A percentile compares a stretch with the other conserved stretches of the same genome.
phyloP scores from a whole-genome alignment of 1,140 invertebrate genomes.

The Temnothorax nylanderi region DNA sequence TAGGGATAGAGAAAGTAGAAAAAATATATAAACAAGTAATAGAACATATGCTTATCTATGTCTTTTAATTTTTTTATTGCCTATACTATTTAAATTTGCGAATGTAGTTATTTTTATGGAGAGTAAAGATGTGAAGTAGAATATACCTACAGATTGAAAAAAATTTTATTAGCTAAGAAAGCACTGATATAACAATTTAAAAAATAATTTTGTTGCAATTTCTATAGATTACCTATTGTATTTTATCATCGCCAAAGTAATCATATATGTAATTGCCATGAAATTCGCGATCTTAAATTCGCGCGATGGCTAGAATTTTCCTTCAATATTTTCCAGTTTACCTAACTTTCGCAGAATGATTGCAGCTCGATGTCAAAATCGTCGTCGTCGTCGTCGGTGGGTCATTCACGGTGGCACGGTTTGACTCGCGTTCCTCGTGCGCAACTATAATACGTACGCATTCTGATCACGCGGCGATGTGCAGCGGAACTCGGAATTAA shows the following conservation, averaged over 20 bases:
- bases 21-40: background rate
- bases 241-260: no score
- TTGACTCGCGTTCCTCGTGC: background rate
- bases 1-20: background rate
- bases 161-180: background rate
- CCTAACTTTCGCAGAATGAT: background rate
- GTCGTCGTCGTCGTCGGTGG: background rate
- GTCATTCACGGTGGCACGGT: background rate
- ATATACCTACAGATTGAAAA: background rate
- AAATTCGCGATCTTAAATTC: no score
- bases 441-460: background rate
- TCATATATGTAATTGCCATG: background rate
- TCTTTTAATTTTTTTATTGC: background rate
- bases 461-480: conserved; percentile 28
- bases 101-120: background rate
- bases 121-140: background rate
- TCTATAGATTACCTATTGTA: background rate
- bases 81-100: background rate
- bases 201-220: background rate
- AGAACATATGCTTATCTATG: background rate
- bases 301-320: background rate
- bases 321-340: background rate
- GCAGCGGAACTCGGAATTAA: conserved; percentile 42
- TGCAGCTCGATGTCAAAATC: background rate
- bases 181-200: background rate